Percentiles rank a stretch among this genome's conserved stretches.
Evolutionary conservation across 92 coral and sea anemone species (phyloP).

Genomic region (Epizoanthus ramosus): DNA sequence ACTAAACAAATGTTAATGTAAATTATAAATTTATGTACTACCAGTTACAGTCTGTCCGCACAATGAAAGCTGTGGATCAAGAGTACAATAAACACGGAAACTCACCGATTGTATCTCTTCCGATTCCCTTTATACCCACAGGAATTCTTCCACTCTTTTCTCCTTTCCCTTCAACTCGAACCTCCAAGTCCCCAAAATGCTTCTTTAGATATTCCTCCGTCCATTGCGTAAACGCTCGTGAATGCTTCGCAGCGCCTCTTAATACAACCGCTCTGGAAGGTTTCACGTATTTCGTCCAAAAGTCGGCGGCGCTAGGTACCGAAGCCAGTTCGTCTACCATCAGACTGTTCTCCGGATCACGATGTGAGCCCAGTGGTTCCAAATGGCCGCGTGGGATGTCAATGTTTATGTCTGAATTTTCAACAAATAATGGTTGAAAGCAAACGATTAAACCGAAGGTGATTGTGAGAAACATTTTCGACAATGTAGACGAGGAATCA

Average conservation of each 20-base stretch:
- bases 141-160: constrained; percentile 88
- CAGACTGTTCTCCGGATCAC: constrained; percentile 71
- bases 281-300: constrained; percentile 89
- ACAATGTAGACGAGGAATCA: too few relatives aligned
- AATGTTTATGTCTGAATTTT: constrained; percentile 25
- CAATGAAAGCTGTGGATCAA: too few relatives aligned
- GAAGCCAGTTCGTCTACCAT: constrained; percentile 72
- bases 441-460: not conserved
- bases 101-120: constrained; percentile 88
- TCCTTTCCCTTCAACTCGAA: constrained; percentile 85
- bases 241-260: constrained; percentile 84
- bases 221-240: constrained; percentile 80
- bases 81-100: not conserved
- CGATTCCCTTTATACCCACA: constrained; percentile 86
- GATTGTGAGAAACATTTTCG: not conserved
- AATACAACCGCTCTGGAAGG: constrained; percentile 83
- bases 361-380: constrained; percentile 81
- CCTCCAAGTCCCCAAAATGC: constrained; percentile 80
- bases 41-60: too few relatives aligned
- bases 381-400: constrained; percentile 84
- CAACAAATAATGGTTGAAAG: constrained; percentile 12
- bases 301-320: constrained; percentile 82
- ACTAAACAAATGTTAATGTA: too few relatives aligned
- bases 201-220: constrained; percentile 76
- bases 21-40: too few relatives aligned